These are phyloP conservation scores for Tupaia chinensis DNA, from an alignment of 2,113 vertebrate species.

Conservation along the genomic window DNA sequence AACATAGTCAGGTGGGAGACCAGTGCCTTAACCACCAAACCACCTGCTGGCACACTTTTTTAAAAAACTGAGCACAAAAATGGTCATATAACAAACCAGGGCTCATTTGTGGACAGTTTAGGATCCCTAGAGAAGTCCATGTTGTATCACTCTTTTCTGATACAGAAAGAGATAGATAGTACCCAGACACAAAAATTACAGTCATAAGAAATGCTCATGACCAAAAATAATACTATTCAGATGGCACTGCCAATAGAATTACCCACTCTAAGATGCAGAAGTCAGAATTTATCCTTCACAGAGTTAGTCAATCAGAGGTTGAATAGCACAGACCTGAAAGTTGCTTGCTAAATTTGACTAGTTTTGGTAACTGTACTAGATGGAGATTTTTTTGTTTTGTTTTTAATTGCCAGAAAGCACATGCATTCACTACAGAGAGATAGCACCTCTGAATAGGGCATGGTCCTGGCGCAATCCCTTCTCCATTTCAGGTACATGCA, in stretches of 20 bases:
- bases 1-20: too few species aligned
- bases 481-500: too few species aligned
- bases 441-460: too few species aligned
- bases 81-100: background rate
- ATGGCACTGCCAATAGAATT: background rate
- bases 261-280: background rate
- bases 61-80: background rate
- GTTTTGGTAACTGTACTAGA: background rate
- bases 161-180: background rate
- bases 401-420: too few species aligned
- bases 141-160: background rate
- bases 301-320: background rate
- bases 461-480: too few species aligned
- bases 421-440: too few species aligned
- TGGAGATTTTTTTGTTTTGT: too few species aligned
- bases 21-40: too few species aligned
- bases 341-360: background rate
- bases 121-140: background rate
- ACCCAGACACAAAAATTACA: background rate
- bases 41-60: too few species aligned
- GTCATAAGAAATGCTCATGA: background rate
- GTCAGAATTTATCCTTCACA: background rate
- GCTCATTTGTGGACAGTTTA: background rate
- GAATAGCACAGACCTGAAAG: background rate
- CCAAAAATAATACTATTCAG: background rate